phyloP scores from a whole-genome alignment of 37 sponge, comb jelly and placozoan genomes.

The Ianthella basta region DNA sequence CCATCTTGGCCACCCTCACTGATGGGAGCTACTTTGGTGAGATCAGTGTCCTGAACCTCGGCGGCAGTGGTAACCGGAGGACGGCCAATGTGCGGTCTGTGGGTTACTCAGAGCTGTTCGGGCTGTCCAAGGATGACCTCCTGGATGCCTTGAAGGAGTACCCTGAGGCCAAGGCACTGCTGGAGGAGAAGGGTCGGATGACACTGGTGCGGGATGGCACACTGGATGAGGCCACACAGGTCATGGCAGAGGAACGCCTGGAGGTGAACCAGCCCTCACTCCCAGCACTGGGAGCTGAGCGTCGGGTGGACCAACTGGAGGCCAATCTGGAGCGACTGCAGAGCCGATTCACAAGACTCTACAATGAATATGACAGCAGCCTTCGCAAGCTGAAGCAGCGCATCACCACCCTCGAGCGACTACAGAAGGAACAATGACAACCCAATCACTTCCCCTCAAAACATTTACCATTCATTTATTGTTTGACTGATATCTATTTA shows the following conservation, averaged over 20 bases:
- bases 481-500: background rate
- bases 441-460: background rate
- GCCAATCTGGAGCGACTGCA: constrained; percentile 58
- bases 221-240: constrained; percentile 17
- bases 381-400: constrained; percentile 77
- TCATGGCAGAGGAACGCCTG: background rate
- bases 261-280: background rate
- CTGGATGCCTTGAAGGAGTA: constrained; percentile 90
- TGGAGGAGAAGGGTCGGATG: constrained; percentile 77
- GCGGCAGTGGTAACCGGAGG: constrained; percentile 78
- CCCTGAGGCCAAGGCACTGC: constrained; percentile 84
- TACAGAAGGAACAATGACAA: background rate
- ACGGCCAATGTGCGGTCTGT: constrained; percentile 92
- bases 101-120: constrained; percentile 92
- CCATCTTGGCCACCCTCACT: constrained; percentile 69
- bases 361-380: constrained; percentile 67
- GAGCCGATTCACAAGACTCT: constrained; percentile 56
- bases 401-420: constrained; percentile 45
- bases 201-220: constrained; percentile 69
- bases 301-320: constrained; percentile 60
- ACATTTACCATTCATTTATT: background rate
- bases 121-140: constrained; percentile 86
- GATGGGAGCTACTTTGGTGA: constrained; percentile 95
- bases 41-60: constrained; percentile 89
- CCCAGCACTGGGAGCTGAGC: background rate